These are phyloP conservation scores for Symphodus melops DNA, from an alignment of 2,113 vertebrate genomes.

Conservation along the genomic window DNA sequence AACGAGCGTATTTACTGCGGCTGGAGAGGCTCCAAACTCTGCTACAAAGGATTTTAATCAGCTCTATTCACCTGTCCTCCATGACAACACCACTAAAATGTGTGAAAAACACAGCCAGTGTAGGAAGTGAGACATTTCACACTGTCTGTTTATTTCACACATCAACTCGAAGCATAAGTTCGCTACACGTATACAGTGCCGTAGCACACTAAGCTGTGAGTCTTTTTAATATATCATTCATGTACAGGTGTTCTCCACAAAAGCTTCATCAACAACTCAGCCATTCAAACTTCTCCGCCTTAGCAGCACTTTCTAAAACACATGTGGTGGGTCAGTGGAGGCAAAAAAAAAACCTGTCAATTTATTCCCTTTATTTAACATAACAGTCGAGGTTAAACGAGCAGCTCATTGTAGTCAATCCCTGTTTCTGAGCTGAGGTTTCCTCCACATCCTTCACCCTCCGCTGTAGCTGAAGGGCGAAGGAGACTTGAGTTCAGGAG, in stretches of 20 bases:
- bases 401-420: background rate
- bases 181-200: background rate
- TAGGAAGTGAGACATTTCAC: background rate
- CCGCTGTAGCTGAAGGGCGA: conserved; percentile 18
- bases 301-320: background rate
- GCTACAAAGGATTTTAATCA: background rate
- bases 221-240: background rate
- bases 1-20: background rate
- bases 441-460: conserved; percentile 38
- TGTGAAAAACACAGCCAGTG: background rate
- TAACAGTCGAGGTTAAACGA: conserved; percentile 10
- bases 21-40: background rate
- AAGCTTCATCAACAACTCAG: background rate
- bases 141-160: conserved; percentile 27
- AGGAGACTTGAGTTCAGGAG: conserved; percentile 30
- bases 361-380: conserved; percentile 6
- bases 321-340: too few species aligned
- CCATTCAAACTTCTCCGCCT: background rate
- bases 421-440: conserved; percentile 16
- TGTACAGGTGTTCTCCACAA: background rate
- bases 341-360: background rate
- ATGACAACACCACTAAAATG: background rate
- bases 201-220: background rate
- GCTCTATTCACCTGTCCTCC: background rate
- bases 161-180: background rate